Base-by-base conservation (phyloP, 2,888 invertebrate species). In the Acrocera orbiculus region DNA sequence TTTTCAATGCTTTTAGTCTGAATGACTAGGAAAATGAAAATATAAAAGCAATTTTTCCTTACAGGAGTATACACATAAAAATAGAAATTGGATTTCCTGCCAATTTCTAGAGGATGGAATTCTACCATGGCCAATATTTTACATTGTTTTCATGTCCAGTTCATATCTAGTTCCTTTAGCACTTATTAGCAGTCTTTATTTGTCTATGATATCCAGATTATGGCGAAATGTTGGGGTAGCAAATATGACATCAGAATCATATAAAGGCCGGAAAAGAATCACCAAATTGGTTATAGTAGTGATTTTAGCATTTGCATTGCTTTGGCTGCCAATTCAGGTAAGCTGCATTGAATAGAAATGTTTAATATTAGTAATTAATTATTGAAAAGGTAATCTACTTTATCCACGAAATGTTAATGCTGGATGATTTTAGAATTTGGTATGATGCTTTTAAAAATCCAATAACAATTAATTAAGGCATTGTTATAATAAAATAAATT, bases 321-420 rank as follows among this genome's bases (percentile, higher is more conserved):
- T 89, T 62, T 92, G 92, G 92, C 74, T 82, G 50, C 92, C 92
- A 6, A 80, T 92, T 48, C 89, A 90, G 69, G 78, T 89, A 45
- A 64, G 48, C 35, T 7, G n/a, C 10, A 15, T 29, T 13, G 10
- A 30, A 4, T 23, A 19, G 7, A 11, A 9, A 20, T n/a, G n/a
- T n/a, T n/a, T n/a, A n/a, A n/a, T n/a, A n/a, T n/a, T n/a, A n/a
- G n/a, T n/a, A n/a, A n/a, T n/a, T n/a, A n/a, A n/a, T n/a, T n/a
- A n/a, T n/a, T n/a, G n/a, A n/a, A n/a, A n/a, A n/a, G n/a, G n/a
- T n/a, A n/a, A n/a, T n/a, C n/a, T n/a, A n/a, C n/a, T n/a, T n/a
- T n/a, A n/a, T n/a, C n/a, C n/a, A n/a, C n/a, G n/a, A n/a, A n/a
- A n/a, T n/a, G n/a, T n/a, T n/a, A n/a, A n/a, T n/a, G n/a, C n/a